Evolutionary conservation across 2,113 vertebrate genomes (phyloP), one percentile per base, ranked within the genome.

Genomic region (Columba livia): DNA sequence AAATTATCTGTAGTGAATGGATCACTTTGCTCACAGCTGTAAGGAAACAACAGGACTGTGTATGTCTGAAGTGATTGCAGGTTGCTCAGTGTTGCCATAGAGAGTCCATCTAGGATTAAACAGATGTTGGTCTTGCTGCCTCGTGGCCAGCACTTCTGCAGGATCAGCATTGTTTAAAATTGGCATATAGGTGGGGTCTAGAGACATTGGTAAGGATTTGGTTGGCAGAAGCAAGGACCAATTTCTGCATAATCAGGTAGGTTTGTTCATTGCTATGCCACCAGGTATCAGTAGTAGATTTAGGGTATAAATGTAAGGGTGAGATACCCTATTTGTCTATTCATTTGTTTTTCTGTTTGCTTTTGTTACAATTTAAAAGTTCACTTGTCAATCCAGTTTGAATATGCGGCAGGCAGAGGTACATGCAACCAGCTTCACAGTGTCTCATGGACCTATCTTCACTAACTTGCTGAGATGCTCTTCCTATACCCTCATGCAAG

Each of bases 21-120:
- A 81, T 87, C 57, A 36, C 61, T 25, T 84, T 54, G 21, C 24
- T 58, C 0, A 0, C 3, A 2, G 56, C 21, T 2, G 0, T n/a
- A 85, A 32, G 38, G 51, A 53, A 91, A 85, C 3, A 28, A 67
- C 12, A 56, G 44, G 40, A 36, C 24, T n/a, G 24, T 32, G 16
- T 14, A 19, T 3, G 16, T 25, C 54, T 77, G 19, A 61, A 12
- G 5, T 13, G 18, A 65, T 5, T 57, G 85, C 53, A 93, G 50
- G 28, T 12, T 92, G 36, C 36, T 73, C 67, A 29, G 23, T 25
- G 7, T 16, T 75, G 32, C 38, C 40, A 77, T 34, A 42, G 0
- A 0, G 72, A 85, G 78, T 16, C 38, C 34, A 40, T 9, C 10
- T 7, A 17, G 7, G n/a, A 58, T 36, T 61, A 51, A 84, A 83